A percentile compares a stretch with the other conserved stretches of the same genome.
These are phyloP conservation scores for Cephalopholis sonnerati DNA, from an alignment of 2,113 vertebrate species.

Conservation along the genomic window DNA sequence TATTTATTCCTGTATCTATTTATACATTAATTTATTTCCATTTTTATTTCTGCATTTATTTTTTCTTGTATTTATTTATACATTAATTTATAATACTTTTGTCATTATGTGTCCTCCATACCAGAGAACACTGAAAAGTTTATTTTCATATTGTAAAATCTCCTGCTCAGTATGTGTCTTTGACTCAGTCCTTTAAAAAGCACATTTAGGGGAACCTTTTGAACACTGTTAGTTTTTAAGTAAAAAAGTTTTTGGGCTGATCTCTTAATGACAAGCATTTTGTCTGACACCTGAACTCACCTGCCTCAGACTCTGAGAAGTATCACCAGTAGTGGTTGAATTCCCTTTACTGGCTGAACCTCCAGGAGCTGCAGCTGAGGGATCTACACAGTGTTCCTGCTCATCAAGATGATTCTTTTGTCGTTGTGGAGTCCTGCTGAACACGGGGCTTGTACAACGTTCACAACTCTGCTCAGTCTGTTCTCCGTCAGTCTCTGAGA, in stretches of 20 bases:
- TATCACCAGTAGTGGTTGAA: not conserved
- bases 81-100: no score
- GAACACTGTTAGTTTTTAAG: not conserved
- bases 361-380: not conserved
- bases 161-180: no score
- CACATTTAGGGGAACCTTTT: not conserved
- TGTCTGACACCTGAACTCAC: conserved; percentile 47
- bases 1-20: no score
- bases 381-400: not conserved
- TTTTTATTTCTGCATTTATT: no score
- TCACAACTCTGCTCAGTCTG: not conserved
- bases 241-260: no score
- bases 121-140: no score
- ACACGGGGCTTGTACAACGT: not conserved
- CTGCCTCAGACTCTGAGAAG: conserved; percentile 19
- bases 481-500: not conserved
- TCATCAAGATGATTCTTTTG: accelerated
- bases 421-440: not conserved
- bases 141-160: no score
- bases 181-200: not conserved
- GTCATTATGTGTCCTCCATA: no score
- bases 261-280: not conserved
- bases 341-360: not conserved
- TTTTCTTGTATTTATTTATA: no score
- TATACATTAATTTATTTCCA: no score